Evolutionary conservation across 2,797 vertebrate species (phyloP).

Genomic region (Discoglossus pictus): DNA sequence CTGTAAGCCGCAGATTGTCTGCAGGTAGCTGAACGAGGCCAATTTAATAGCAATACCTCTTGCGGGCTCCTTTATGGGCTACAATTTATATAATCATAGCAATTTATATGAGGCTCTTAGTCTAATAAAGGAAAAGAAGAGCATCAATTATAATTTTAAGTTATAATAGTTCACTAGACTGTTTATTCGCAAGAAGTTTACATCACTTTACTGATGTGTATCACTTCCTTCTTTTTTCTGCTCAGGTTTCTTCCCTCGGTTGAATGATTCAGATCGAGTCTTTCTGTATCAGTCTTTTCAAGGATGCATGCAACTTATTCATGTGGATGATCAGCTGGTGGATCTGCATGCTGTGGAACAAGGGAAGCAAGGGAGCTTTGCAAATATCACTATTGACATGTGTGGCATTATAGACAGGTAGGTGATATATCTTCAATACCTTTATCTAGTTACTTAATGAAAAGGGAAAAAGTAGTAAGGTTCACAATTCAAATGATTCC

Average conservation of each 20-base stretch:
- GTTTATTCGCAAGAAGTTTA: background rate
- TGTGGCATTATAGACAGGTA: conserved; percentile 97
- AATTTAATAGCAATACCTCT: no score
- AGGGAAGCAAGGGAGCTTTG: conserved; percentile 86
- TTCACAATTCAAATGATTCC: no score
- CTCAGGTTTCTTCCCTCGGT: conserved; percentile 83
- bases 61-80: no score
- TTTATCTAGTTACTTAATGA: no score
- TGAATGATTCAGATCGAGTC: conserved; percentile 64
- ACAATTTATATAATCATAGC: no score
- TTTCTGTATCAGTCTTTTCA: conserved; percentile 86
- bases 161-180: conserved; percentile 1
- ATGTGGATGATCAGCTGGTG: conserved; percentile 91
- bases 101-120: no score
- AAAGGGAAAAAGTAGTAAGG: no score
- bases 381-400: conserved; percentile 96
- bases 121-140: no score
- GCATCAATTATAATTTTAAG: background rate
- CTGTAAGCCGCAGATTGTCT: no score
- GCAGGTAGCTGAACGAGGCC: no score
- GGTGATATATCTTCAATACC: no score
- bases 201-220: background rate
- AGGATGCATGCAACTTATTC: conserved; percentile 94
- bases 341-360: conserved; percentile 88
- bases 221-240: conserved; percentile 35